Conservation (phyloP, 2,888 invertebrate species). For the Nomada fucata region DNA sequence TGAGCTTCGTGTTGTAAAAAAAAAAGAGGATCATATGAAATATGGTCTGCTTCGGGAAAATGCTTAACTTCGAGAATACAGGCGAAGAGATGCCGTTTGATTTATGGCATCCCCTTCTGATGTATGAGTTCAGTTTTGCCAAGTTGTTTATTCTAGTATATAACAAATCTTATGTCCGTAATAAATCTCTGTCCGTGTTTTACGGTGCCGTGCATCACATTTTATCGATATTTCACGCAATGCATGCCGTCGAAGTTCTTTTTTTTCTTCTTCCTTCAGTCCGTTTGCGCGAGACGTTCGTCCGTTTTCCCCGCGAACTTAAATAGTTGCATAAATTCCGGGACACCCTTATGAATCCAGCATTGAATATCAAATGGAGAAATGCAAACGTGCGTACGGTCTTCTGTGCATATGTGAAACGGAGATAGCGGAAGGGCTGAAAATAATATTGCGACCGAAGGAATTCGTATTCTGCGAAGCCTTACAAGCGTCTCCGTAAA, state of each 20-base stretch:
- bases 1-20: slow-evolving; percentile 1
- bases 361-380: too few species aligned
- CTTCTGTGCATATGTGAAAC: too few species aligned
- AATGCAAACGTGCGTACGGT: too few species aligned
- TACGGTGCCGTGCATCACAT: not conserved
- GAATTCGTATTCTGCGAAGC: not conserved
- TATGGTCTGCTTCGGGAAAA: slow-evolving; percentile 2
- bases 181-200: slow-evolving; percentile 21
- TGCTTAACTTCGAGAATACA: slow-evolving; percentile 12
- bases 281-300: not conserved
- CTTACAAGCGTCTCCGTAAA: too few species aligned
- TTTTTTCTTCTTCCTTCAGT: not conserved
- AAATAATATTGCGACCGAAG: too few species aligned
- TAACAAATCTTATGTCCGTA: slow-evolving; percentile 4
- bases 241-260: not conserved
- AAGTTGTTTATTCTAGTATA: slow-evolving; percentile 30
- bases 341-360: too few species aligned
- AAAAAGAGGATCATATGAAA: slow-evolving; percentile 16
- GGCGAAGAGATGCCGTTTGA: slow-evolving; percentile 18
- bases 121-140: slow-evolving; percentile 26
- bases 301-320: not conserved
- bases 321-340: too few species aligned
- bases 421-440: too few species aligned
- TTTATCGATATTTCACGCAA: not conserved
- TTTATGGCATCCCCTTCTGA: slow-evolving; percentile 26